These are phyloP conservation scores for Ondatra zibethicus DNA, from an alignment of 2,113 vertebrate genomes.

Conservation along the genomic window DNA sequence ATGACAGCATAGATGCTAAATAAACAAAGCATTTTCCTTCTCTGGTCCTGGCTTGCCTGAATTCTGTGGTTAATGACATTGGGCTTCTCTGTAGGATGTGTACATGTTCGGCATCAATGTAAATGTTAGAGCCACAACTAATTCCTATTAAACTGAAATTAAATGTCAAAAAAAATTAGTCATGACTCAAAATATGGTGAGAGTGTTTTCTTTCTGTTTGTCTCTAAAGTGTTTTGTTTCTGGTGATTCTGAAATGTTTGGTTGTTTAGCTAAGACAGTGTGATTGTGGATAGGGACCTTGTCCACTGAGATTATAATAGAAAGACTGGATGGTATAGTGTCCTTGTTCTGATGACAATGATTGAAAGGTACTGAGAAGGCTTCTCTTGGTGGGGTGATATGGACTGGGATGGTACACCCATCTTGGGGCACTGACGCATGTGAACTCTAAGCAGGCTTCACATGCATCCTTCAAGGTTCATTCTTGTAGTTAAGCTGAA, in stretches of 20 bases:
- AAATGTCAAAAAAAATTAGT: conserved; percentile 16
- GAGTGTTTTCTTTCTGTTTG: conserved; percentile 5
- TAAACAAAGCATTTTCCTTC: background rate
- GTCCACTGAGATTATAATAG: background rate
- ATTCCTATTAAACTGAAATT: background rate
- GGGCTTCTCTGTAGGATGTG: background rate
- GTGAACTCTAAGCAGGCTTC: background rate
- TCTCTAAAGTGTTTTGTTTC: background rate
- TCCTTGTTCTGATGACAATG: background rate
- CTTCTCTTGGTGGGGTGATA: background rate
- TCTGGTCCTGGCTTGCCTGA: background rate
- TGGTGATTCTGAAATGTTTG: background rate
- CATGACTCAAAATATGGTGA: background rate
- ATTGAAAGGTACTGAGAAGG: background rate
- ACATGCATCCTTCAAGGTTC: background rate
- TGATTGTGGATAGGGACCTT: background rate
- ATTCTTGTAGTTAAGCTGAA: background rate
- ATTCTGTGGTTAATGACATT: background rate
- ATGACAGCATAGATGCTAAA: background rate
- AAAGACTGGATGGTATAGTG: background rate
- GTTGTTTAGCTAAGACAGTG: background rate
- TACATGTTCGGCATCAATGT: background rate
- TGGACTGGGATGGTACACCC: rapidly evolving
- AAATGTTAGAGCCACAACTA: background rate
- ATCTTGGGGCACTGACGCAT: background rate